A percentile compares a stretch with the other conserved stretches of the same genome.
Evolutionary conservation across 2,888 invertebrate species (phyloP).

Genomic region (Calameuta filiformis): DNA sequence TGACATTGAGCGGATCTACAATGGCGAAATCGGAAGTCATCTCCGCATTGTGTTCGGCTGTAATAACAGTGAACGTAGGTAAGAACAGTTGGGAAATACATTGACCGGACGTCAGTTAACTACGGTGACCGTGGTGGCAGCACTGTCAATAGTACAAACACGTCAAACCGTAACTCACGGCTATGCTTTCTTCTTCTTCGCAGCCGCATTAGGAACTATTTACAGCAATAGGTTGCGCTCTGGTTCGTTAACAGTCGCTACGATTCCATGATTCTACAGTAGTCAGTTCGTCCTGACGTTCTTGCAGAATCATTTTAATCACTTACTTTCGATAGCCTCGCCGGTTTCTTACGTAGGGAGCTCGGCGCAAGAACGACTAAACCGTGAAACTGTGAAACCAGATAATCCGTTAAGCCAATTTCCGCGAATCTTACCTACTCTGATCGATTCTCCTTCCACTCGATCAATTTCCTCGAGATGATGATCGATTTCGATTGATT

Average conservation of each 20-base stretch:
- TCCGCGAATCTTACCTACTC: not conserved
- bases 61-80: conserved; percentile 33
- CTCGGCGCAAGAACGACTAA: not conserved
- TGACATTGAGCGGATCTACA: not conserved
- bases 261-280: conserved; percentile 5
- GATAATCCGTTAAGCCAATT: not conserved
- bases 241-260: conserved; percentile 48
- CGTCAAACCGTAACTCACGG: conserved; percentile 22
- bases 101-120: conserved; percentile 15
- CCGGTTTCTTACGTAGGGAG: not conserved
- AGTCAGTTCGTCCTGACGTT: not conserved
- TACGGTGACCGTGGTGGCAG: not conserved
- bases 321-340: conserved; percentile 1
- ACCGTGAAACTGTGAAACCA: not conserved
- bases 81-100: conserved; percentile 37
- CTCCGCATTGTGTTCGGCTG: conserved; percentile 19
- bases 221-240: conserved; percentile 57
- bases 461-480: conserved; percentile 4
- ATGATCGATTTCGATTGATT: not conserved
- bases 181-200: conserved; percentile 60
- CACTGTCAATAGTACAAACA: not conserved
- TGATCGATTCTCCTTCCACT: not conserved
- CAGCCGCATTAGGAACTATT: conserved; percentile 52
- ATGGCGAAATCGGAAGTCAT: conserved; percentile 35
- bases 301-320: conserved; percentile 1